Evolutionary conservation across 2,113 vertebrate species (phyloP).

Genomic region (Hemicordylus capensis): DNA sequence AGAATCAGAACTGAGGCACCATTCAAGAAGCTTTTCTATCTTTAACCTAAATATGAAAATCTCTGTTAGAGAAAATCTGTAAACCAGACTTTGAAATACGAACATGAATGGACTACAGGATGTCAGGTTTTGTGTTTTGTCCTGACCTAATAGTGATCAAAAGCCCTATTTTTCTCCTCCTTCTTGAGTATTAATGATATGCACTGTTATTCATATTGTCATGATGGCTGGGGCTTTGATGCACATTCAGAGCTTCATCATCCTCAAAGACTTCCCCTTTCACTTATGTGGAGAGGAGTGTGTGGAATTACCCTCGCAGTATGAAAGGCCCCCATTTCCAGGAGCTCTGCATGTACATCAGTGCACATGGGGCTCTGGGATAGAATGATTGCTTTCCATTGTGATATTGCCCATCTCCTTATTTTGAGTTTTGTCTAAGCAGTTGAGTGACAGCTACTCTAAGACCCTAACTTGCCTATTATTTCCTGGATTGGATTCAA

Average conservation of each 20-base stretch:
- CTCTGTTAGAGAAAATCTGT: constrained; percentile 25
- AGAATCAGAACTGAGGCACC: constrained; percentile 26
- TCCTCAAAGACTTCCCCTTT: not conserved
- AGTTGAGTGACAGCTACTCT: not conserved
- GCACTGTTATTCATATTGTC: not conserved
- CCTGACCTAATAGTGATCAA: constrained; percentile 19
- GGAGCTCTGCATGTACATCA: not conserved
- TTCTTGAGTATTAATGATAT: not conserved
- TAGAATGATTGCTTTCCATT: not conserved
- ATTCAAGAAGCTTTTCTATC: constrained; percentile 6
- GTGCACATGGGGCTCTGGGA: not conserved
- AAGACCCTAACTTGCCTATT: constrained; percentile 7
- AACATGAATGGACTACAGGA: constrained; percentile 24
- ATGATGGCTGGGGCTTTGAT: not conserved
- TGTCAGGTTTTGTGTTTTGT: constrained; percentile 17
- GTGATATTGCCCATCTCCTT: not conserved
- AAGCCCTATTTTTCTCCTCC: not conserved
- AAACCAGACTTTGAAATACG: not conserved
- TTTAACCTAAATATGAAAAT: not conserved
- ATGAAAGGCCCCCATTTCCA: not conserved
- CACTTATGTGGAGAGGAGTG: not conserved
- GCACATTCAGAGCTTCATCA: not conserved
- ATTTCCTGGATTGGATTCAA: not conserved
- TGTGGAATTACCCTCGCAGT: not conserved
- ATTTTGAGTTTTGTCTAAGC: not conserved